Evolutionary conservation across 2,888 invertebrate genomes (phyloP).

Genomic region (Microctonus hyperodae): DNA sequence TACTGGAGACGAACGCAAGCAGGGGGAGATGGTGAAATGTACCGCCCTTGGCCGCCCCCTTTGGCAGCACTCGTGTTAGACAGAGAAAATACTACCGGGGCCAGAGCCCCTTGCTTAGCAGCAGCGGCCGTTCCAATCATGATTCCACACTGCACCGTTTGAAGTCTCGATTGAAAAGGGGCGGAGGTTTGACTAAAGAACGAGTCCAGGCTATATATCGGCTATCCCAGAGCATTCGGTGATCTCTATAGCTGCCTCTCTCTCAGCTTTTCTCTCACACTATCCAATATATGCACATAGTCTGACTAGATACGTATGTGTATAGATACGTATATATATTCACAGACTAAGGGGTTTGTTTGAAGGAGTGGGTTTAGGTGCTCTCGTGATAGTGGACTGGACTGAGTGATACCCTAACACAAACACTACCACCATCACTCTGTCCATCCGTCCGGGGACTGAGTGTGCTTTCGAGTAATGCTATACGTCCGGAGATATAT

Average conservation of each 20-base stretch:
- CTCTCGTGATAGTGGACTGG: constrained; percentile 20
- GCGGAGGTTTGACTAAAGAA: constrained; percentile 64
- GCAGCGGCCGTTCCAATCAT: constrained; percentile 63
- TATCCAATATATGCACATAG: constrained; percentile 13
- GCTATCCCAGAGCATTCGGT: constrained; percentile 44
- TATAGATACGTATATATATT: constrained; percentile 12
- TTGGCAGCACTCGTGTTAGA: constrained; percentile 25
- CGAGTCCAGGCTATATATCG: constrained; percentile 57
- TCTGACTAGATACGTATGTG: constrained; percentile 24
- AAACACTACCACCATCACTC: constrained; percentile 13
- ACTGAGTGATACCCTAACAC: constrained; percentile 14
- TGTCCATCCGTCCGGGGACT: neutral
- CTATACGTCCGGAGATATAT: constrained; percentile 1
- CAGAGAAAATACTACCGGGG: constrained; percentile 48
- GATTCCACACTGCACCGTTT: constrained; percentile 63
- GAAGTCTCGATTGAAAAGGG: constrained; percentile 64
- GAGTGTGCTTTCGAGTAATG: constrained; percentile 10
- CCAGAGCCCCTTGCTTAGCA: constrained; percentile 61
- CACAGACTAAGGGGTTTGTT: constrained; percentile 22
- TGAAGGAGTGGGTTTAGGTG: constrained; percentile 27
- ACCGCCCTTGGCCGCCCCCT: constrained; percentile 42
- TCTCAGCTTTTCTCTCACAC: constrained; percentile 17
- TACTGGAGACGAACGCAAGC: constrained; percentile 32
- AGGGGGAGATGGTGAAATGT: constrained; percentile 42
- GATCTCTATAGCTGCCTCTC: constrained; percentile 24